Base-by-base conservation (phyloP, 1,140 invertebrate genomes). In the Ptiloglossa arizonensis region DNA sequence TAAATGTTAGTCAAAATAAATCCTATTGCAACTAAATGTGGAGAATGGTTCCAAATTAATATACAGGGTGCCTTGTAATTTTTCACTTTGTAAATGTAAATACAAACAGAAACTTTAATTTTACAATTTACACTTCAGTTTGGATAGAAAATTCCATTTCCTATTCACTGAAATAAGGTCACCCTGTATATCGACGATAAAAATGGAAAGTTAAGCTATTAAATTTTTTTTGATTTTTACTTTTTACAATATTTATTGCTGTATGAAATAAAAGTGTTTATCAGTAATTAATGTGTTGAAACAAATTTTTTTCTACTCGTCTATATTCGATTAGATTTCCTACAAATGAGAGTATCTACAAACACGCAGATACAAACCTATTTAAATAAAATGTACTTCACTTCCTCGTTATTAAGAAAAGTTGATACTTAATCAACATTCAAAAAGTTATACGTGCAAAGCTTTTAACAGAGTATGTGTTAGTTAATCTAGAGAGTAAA, bases 391-490 rank as follows among this genome's bases (percentile, higher is more conserved):
- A 46, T 60, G 35, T 79, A 59, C 15, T 38, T 64, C 41, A 77
- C 32, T 5, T 62, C n/a, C 13, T n/a, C 13, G 19, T 41, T 62
- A 22, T 32, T 24, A 57, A 57, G 27, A 57, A 5, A 35, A 24
- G 27, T 27, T 22, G 54, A 57, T 81, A 71, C 35, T 64, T 70
- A 59, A 29, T 35, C 69, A 32, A 57, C 52, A 52, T n/a, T 76
- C 19, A 19, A 22, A 41, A 56, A 32, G 35, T 67, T 13, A 52
- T 44, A 24, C 56, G 64, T 69, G 44, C 50, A 63, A 79, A 67
- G 48, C n/a, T 59, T 63, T 72, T 79, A 79, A 71, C 22, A 35
- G 19, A 63, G 29, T 41, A 63, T 8, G 24, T 17, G 32, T 15
- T 35, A n/a, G 35, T 35, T 70, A 70, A 76, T 63, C 35, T 48